Evolutionary conservation across 2,113 vertebrate species (phyloP), one percentile per base, ranked within the genome.

Genomic region (Maccullochella peelii): DNA sequence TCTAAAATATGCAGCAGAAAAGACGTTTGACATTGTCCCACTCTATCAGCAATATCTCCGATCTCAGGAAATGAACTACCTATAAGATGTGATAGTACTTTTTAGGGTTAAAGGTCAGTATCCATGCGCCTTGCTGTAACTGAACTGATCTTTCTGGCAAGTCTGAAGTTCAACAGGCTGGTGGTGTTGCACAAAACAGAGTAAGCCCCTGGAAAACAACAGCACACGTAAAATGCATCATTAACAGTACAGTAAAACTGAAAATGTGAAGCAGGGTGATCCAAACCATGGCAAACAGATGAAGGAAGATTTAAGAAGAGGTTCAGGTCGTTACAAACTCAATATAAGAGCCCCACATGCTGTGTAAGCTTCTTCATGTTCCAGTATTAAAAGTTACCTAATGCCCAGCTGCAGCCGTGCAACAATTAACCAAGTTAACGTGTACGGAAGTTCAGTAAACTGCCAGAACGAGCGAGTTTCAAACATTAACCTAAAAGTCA

Each of bases 81-180:
- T 7, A 9, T 42, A 63, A 77, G 23, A 68, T 59, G 42, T 38
- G 38, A 66, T 1, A 67, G 62, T 68, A 52, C 61, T 50, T 21
- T 55, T 27, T 23, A 1, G 77, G 91, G 77, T 84, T 86, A 94
- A 94, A 91, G 93, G 84, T 88, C 83, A 84, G 14, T n/a, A 25
- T 63, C 54, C 25, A 18, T 85, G 42, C 90, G 86, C 76, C 83
- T 42, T 59, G 93, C 80, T 94, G 92, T 92, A 86, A 88, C 58
- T 38, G 23, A 63, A 42, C 27, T 33, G 40, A 63, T 73, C 52
- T 73, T 25, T 79, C 47, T 38, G 57, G 44, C 16, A 86, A 73
- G 93, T 91, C 89, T 94, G 87, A 94, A 93, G 94, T 90, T 90
- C 91, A 92, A 38, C 66, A 47, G 10, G 33, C n/a, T 68, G 58